Conservation (phyloP, 2,888 invertebrate genomes). For the Lacanobia wlatinum region DNA sequence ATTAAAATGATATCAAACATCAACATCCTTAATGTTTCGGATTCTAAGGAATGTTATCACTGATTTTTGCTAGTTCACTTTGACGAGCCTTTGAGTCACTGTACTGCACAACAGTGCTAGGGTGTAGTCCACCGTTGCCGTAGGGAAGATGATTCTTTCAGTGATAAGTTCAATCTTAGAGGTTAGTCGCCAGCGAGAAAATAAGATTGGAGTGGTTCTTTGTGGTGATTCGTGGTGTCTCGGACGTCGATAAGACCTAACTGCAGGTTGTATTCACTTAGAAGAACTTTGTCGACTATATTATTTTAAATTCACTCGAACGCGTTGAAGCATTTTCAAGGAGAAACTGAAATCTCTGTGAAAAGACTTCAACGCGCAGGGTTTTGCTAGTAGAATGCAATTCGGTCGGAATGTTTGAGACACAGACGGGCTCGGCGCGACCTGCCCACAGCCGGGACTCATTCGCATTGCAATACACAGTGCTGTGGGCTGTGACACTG, state of each 20-base stretch:
- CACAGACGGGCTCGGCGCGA: not conserved
- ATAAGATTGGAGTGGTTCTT: not conserved
- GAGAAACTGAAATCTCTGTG: not conserved
- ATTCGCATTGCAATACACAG: constrained; percentile 46
- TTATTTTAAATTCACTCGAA: not conserved
- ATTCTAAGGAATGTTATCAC: not conserved
- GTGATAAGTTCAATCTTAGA: not conserved
- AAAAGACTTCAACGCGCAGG: constrained; percentile 40
- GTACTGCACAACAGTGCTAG: not conserved
- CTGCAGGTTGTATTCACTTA: not conserved
- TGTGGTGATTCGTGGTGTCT: not conserved
- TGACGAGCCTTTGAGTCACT: not conserved
- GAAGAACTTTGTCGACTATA: not conserved
- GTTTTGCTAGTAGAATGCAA: not conserved
- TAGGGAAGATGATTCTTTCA: not conserved
- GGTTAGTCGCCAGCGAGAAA: constrained; percentile 36
- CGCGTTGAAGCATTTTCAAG: not conserved
- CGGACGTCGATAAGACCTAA: not conserved
- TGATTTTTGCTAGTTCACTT: not conserved
- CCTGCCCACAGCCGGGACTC: constrained; percentile 20
- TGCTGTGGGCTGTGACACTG: constrained; percentile 1
- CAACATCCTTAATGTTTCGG: constrained; percentile 20
- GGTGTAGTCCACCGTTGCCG: not conserved
- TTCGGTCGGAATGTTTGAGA: not conserved
- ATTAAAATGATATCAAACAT: not conserved